These are phyloP conservation scores for Spheniscus humboldti DNA, from an alignment of 2,797 vertebrate genomes.

Conservation along the genomic window DNA sequence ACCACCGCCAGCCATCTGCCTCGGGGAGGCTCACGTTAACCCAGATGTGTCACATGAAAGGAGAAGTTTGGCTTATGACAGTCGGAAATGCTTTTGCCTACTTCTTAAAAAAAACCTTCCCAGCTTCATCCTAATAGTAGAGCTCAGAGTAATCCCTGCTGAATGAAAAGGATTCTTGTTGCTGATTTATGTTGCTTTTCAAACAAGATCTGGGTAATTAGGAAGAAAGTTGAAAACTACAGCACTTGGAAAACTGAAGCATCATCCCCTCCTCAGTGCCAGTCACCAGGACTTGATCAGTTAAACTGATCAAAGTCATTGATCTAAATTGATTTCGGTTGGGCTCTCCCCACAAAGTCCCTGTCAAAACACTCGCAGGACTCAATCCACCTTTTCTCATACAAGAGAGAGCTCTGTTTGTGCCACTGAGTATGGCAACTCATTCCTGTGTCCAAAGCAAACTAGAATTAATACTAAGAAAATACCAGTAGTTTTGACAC, in stretches of 20 bases:
- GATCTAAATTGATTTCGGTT: not conserved
- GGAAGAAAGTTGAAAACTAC: not conserved
- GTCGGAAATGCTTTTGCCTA: conserved; percentile 11
- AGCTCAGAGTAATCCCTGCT: not conserved
- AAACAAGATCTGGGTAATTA: not conserved
- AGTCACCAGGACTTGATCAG: not conserved
- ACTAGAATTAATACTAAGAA: not conserved
- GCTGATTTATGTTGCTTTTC: not conserved
- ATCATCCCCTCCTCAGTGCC: not conserved
- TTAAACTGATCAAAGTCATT: not conserved
- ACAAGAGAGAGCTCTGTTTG: not conserved
- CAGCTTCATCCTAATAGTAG: not conserved
- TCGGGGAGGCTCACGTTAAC: not conserved
- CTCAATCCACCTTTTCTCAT: not conserved
- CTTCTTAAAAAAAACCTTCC: not conserved
- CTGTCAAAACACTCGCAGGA: not conserved
- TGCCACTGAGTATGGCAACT: not conserved
- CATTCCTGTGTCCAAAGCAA: not conserved
- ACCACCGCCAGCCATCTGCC: not conserved
- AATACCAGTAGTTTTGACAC: not conserved
- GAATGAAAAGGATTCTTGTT: not conserved
- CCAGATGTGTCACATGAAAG: conserved; percentile 62
- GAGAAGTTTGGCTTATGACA: not conserved
- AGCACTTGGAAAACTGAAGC: not conserved
- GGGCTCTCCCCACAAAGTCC: not conserved